phyloP scores from a whole-genome alignment of 1,140 invertebrate genomes.

The Dreissena rostriformis region DNA sequence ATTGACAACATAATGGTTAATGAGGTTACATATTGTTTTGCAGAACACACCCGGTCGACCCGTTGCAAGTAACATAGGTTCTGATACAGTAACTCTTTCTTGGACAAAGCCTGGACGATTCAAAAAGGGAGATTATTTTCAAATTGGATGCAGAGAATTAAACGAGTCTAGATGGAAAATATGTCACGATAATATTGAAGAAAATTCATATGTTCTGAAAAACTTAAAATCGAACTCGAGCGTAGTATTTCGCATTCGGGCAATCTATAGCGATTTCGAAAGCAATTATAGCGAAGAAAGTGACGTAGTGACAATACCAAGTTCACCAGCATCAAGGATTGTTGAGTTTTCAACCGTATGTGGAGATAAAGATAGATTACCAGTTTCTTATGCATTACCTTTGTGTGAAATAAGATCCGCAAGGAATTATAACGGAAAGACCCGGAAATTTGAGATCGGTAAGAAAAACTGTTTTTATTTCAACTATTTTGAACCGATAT shows the following conservation, averaged over 20 bases:
- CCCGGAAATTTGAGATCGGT: not conserved
- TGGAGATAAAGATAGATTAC: not conserved
- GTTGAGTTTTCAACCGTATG: not conserved
- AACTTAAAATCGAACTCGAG: not conserved
- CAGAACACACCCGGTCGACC: not conserved
- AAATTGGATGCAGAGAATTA: not conserved
- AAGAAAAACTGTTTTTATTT: too few relatives aligned
- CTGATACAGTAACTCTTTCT: not conserved
- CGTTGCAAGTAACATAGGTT: not conserved
- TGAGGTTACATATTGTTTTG: too few relatives aligned
- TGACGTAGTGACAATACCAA: not conserved
- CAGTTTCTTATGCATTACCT: not conserved
- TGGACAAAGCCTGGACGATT: not conserved
- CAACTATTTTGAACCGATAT: not conserved
- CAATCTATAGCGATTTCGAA: not conserved
- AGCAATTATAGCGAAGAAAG: slow-evolving; percentile 3
- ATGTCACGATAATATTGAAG: not conserved
- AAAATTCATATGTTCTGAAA: not conserved
- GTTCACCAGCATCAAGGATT: not conserved
- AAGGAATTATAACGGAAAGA: not conserved
- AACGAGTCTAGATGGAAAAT: not conserved
- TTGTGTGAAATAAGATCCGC: not conserved
- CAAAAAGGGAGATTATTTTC: not conserved
- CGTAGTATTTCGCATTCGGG: not conserved
- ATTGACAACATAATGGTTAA: too few relatives aligned